These are phyloP conservation scores for Pogona vitticeps DNA, from an alignment of 2,113 vertebrate species.

Conservation along the genomic window DNA sequence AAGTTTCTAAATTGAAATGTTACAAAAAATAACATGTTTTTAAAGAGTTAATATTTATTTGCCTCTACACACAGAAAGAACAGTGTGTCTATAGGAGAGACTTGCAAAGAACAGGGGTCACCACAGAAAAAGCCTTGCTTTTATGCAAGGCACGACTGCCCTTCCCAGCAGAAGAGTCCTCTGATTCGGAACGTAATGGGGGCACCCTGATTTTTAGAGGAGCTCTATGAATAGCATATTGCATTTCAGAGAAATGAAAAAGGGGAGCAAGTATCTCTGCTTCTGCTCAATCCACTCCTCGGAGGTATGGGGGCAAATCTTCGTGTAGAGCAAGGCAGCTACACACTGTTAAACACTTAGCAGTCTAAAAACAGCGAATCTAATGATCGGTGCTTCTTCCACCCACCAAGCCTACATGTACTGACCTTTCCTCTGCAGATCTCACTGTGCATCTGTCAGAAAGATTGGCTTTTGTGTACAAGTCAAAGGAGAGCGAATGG, in stretches of 20 bases:
- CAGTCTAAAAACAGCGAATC: background rate
- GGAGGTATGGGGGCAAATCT: background rate
- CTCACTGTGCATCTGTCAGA: background rate
- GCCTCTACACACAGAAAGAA: background rate
- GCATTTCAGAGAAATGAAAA: background rate
- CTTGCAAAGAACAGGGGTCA: background rate
- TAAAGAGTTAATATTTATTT: background rate
- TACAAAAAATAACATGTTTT: background rate
- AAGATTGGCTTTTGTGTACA: background rate
- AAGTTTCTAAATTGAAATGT: background rate
- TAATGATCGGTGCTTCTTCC: background rate
- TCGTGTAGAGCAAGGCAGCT: background rate
- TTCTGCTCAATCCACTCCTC: background rate
- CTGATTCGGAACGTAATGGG: background rate
- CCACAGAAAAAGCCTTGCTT: background rate
- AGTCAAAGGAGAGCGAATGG: background rate
- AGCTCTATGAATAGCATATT: background rate
- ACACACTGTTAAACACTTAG: background rate
- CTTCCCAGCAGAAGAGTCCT: background rate
- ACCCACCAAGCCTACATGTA: background rate
- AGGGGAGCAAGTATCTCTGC: background rate
- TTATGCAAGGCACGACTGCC: background rate
- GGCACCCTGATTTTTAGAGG: background rate
- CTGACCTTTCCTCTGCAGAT: conserved; percentile 3
- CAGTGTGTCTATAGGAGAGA: background rate